Percentiles rank a stretch among this genome's conserved stretches.
phyloP scores from a whole-genome alignment of 2,113 vertebrate genomes.

The Phyllostomus hastatus region DNA sequence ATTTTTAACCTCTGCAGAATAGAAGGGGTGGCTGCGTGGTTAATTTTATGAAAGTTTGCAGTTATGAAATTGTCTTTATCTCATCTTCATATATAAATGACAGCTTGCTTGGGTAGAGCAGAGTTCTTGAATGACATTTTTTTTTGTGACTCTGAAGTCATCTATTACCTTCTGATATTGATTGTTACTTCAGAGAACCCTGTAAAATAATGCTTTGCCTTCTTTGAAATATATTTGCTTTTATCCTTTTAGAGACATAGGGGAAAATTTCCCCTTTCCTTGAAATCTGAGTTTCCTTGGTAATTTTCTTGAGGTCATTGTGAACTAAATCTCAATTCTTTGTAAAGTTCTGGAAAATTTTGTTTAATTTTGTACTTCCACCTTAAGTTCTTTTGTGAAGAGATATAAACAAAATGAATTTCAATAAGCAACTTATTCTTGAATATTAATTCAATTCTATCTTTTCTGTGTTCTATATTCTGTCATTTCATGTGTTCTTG shows the following conservation, averaged over 20 bases:
- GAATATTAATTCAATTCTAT: neutral
- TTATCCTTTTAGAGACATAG: neutral
- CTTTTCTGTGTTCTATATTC: neutral
- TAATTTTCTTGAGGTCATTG: slow-evolving; percentile 18
- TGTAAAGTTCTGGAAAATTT: neutral
- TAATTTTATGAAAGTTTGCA: slow-evolving; percentile 4
- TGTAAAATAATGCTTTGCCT: neutral
- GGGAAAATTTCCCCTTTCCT: neutral
- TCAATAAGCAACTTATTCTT: neutral
- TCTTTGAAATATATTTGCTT: slow-evolving; percentile 12
- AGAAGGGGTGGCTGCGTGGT: neutral
- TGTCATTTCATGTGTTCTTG: neutral
- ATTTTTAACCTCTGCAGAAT: neutral
- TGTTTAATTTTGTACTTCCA: neutral
- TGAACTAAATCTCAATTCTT: neutral
- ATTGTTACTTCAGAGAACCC: neutral
- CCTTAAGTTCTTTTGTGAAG: neutral
- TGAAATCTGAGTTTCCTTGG: neutral
- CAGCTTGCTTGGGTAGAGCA: neutral
- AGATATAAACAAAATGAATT: neutral
- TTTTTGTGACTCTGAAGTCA: neutral
- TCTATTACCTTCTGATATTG: neutral
- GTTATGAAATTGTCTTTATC: neutral
- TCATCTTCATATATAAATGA: neutral
- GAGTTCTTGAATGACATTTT: neutral